Conservation (phyloP, 2,113 vertebrate genomes). For the Mellivora capensis region DNA sequence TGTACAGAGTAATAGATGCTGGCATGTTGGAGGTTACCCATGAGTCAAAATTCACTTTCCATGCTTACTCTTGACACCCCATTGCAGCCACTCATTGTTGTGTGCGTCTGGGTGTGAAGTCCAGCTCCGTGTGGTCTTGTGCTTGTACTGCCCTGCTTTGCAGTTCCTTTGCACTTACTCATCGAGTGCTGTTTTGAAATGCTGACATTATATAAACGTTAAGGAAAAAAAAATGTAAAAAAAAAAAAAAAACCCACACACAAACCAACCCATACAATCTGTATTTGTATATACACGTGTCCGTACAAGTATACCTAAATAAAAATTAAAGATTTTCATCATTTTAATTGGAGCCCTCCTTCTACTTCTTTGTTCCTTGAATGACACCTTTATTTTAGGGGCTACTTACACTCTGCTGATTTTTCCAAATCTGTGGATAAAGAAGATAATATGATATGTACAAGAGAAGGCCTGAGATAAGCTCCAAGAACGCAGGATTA, state of each 20-base stretch:
- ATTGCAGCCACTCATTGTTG: constrained; percentile 89
- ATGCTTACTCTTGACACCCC: constrained; percentile 87
- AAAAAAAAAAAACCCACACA: constrained; percentile 75
- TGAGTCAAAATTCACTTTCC: constrained; percentile 86
- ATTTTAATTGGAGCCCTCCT: constrained; percentile 84
- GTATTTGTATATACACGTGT: constrained; percentile 99
- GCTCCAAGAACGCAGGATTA: constrained; percentile 3
- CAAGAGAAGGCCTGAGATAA: constrained; percentile 22
- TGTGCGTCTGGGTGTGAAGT: constrained; percentile 87
- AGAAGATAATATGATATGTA: constrained; percentile 21
- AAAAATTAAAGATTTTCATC: constrained; percentile 88
- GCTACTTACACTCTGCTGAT: constrained; percentile 54
- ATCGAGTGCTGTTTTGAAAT: constrained; percentile 92
- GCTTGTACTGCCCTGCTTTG: constrained; percentile 86
- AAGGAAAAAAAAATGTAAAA: constrained; percentile 88
- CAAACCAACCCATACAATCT: constrained; percentile 85
- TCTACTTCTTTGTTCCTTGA: constrained; percentile 79
- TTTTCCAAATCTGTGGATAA: constrained; percentile 50
- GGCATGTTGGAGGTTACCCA: constrained; percentile 91
- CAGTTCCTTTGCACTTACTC: constrained; percentile 89
- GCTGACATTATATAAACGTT: constrained; percentile 95
- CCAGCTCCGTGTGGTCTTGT: constrained; percentile 87
- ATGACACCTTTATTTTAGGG: constrained; percentile 73
- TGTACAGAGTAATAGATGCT: constrained; percentile 93
- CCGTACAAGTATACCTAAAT: constrained; percentile 99